phyloP scores from a whole-genome alignment of 1,140 invertebrate genomes.

The Zaprionus capensis region DNA sequence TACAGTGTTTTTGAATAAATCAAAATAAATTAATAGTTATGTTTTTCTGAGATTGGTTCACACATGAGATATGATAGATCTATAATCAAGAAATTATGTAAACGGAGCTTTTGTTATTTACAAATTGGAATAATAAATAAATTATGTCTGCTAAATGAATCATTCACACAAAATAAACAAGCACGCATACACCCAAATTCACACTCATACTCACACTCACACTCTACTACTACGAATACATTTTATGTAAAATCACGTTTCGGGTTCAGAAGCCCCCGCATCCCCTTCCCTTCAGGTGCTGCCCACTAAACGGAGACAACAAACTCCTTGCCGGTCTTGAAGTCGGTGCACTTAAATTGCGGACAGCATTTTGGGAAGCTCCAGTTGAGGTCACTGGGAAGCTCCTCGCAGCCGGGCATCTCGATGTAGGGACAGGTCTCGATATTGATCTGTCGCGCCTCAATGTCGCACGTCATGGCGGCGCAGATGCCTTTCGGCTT shows the following conservation, averaged over 20 bases:
- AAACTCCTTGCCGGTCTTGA: constrained; percentile 83
- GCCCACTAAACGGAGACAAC: constrained; percentile 69
- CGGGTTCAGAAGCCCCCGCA: constrained; percentile 22
- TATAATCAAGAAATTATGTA: constrained; percentile 46
- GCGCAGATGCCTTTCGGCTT: constrained; percentile 83
- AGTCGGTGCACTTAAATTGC: constrained; percentile 81
- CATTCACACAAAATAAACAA: constrained; percentile 52
- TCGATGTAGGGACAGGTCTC: constrained; percentile 82
- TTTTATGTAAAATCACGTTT: constrained; percentile 80
- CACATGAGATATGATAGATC: constrained; percentile 62
- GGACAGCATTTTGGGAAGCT: constrained; percentile 82
- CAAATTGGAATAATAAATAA: constrained; percentile 78
- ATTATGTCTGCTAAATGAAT: constrained; percentile 66
- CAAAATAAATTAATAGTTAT: constrained; percentile 62
- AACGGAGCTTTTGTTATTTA: constrained; percentile 56
- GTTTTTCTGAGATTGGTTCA: constrained; percentile 48
- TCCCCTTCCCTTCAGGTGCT: neutral
- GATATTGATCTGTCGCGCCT: constrained; percentile 76
- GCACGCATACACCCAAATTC: constrained; percentile 20
- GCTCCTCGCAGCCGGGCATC: constrained; percentile 81
- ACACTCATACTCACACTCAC: constrained; percentile 6
- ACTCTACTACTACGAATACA: constrained; percentile 70
- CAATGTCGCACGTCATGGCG: constrained; percentile 81
- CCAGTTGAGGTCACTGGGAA: constrained; percentile 77
- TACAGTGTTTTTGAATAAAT: constrained; percentile 76